A percentile compares a stretch with the other conserved stretches of the same genome.
These are phyloP conservation scores for Drosophila mimetica DNA, from an alignment of 2,888 invertebrate species.

Conservation along the genomic window DNA sequence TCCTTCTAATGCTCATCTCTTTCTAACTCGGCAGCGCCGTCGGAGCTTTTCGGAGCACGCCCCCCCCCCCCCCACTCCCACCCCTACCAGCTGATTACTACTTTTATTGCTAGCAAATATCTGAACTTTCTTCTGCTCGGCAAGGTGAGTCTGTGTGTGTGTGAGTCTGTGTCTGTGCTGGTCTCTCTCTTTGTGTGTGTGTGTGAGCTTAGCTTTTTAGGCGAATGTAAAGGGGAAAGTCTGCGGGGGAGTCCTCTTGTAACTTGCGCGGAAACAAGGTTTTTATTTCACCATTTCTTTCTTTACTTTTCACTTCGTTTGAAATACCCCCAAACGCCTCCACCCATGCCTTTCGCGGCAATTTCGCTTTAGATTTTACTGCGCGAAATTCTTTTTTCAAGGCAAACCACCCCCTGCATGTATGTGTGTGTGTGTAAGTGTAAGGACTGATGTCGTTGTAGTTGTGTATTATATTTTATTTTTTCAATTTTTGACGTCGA, in stretches of 20 bases:
- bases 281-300: conserved; percentile 80
- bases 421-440: conserved; percentile 29
- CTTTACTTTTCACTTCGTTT: conserved; percentile 65
- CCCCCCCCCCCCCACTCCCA: background rate
- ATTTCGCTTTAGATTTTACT: conserved; percentile 74
- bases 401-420: conserved; percentile 68
- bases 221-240: conserved; percentile 45
- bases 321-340: too few species aligned
- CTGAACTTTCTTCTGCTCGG: conserved; percentile 66
- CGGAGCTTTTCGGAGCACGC: conserved; percentile 2
- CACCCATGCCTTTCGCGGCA: conserved; percentile 32
- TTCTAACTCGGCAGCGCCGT: conserved; percentile 81
- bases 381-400: conserved; percentile 79
- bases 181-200: conserved; percentile 29
- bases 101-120: conserved; percentile 84
- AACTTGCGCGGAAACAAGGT: conserved; percentile 81
- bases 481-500: conserved; percentile 51
- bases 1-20: conserved; percentile 83
- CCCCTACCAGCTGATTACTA: conserved; percentile 83
- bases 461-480: conserved; percentile 39
- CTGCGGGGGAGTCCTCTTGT: conserved; percentile 50
- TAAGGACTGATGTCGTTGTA: conserved; percentile 40
- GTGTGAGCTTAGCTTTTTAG: conserved; percentile 76
- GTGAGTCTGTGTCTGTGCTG: conserved; percentile 45
- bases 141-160: conserved; percentile 63